Conservation (phyloP, 2,113 vertebrate genomes). For the Etia nguti region DNA sequence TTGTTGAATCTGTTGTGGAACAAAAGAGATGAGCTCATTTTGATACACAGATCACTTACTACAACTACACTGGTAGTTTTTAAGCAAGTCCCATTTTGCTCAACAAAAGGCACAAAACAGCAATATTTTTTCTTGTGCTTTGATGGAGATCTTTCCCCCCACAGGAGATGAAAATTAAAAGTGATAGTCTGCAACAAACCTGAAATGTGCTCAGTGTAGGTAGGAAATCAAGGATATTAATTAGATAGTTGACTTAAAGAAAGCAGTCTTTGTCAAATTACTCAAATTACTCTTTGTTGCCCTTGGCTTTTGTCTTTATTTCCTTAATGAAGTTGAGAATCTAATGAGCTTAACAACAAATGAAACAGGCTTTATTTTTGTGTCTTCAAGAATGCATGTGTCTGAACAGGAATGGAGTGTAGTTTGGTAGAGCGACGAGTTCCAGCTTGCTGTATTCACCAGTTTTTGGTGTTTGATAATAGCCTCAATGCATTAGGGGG, state of each 20-base stretch:
- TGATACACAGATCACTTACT: not conserved
- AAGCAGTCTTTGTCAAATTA: slow-evolving; percentile 38
- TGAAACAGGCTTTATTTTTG: slow-evolving; percentile 28
- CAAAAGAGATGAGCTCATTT: not conserved
- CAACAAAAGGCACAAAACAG: not conserved
- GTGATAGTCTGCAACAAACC: not conserved
- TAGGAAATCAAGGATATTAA: slow-evolving; percentile 11
- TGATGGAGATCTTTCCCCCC: not conserved
- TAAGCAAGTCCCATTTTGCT: not conserved
- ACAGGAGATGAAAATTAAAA: not conserved
- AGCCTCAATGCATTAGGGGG: not conserved
- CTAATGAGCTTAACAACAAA: slow-evolving; percentile 46
- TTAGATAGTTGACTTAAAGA: slow-evolving; percentile 31
- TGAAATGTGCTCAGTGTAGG: not conserved
- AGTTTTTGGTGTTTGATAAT: slow-evolving; percentile 35
- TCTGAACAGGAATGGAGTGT: not conserved
- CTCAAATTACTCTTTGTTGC: slow-evolving; percentile 14
- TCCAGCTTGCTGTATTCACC: not conserved
- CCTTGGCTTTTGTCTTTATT: slow-evolving; percentile 24
- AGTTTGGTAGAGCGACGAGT: not conserved
- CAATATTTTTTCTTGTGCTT: not conserved
- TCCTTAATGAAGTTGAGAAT: slow-evolving; percentile 45
- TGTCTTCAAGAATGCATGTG: not conserved
- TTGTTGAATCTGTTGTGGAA: not conserved
- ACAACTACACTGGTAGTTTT: not conserved